Conservation (phyloP, 2,113 vertebrate genomes). For the Brienomyrus longianalis region DNA sequence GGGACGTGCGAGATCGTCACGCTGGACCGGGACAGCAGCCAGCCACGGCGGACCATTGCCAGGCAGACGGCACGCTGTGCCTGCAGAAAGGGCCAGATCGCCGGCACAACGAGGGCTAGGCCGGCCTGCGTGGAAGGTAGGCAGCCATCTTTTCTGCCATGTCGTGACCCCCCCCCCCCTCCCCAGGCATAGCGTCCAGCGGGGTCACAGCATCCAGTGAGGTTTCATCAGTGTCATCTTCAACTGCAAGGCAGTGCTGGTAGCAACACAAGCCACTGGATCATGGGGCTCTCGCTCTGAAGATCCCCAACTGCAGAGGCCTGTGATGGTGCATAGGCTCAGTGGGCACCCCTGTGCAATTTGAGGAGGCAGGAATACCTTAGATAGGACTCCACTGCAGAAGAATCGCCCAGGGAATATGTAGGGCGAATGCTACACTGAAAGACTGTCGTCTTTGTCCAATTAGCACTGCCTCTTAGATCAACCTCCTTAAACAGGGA, state of each 20-base stretch:
- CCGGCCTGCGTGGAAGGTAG: slow-evolving; percentile 98
- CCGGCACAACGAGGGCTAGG: slow-evolving; percentile 92
- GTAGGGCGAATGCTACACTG: background rate
- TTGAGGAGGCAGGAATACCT: background rate
- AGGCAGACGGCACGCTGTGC: slow-evolving; percentile 97
- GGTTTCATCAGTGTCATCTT: slow-evolving; percentile 1
- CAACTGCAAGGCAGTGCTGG: background rate
- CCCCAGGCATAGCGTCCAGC: background rate
- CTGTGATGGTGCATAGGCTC: background rate
- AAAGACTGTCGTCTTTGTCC: background rate
- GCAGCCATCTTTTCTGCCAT: slow-evolving; percentile 32
- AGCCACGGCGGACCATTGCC: slow-evolving; percentile 95
- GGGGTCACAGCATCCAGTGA: background rate
- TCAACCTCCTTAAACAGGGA: background rate
- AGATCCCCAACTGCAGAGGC: background rate
- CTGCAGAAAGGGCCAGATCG: slow-evolving; percentile 98
- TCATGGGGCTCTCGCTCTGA: background rate
- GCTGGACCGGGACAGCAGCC: slow-evolving; percentile 96
- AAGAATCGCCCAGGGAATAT: background rate
- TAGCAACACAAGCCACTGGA: background rate
- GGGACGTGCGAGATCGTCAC: slow-evolving; percentile 86
- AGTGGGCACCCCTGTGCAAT: background rate
- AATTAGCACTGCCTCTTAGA: background rate
- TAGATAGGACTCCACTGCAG: background rate
- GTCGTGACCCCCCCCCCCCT: background rate